phyloP scores from a whole-genome alignment of 2,888 invertebrate genomes.

The Pammene fasciana region DNA sequence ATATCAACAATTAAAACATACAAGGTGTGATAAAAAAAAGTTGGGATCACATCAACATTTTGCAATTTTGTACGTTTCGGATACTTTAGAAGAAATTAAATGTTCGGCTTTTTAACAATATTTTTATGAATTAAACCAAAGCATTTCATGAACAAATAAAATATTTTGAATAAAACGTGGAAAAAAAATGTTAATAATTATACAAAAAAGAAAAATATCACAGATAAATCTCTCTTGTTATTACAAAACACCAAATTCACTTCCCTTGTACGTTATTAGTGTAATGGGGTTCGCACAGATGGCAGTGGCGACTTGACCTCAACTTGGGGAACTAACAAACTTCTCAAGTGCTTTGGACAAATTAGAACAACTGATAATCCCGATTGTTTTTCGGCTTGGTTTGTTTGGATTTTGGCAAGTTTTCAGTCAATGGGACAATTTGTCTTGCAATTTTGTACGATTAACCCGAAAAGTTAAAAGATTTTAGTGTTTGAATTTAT shows the following conservation, averaged over 20 bases:
- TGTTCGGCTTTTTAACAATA: no score
- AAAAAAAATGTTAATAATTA: neutral
- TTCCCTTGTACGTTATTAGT: slow-evolving; percentile 28
- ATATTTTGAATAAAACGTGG: no score
- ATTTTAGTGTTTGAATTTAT: neutral
- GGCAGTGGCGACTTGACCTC: slow-evolving; percentile 39
- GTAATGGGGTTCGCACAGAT: slow-evolving; percentile 34
- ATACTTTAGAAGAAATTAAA: no score
- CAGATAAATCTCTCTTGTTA: slow-evolving; percentile 5
- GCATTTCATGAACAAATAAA: no score
- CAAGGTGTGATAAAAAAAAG: neutral
- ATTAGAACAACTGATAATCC: slow-evolving; percentile 34
- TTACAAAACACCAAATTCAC: slow-evolving; percentile 6
- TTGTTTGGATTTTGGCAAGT: neutral
- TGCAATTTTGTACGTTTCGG: no score
- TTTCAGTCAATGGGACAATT: neutral
- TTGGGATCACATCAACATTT: neutral
- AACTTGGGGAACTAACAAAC: slow-evolving; percentile 40
- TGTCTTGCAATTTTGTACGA: neutral
- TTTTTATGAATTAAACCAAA: no score
- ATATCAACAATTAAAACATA: neutral
- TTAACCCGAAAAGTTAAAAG: neutral
- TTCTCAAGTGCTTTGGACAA: slow-evolving; percentile 33
- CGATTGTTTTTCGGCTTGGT: slow-evolving; percentile 29
- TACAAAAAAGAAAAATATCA: slow-evolving; percentile 14